Evolutionary conservation across 1,140 invertebrate genomes (phyloP), one percentile per base, ranked within the genome.

Genomic region (Steinernema khuongi): DNA sequence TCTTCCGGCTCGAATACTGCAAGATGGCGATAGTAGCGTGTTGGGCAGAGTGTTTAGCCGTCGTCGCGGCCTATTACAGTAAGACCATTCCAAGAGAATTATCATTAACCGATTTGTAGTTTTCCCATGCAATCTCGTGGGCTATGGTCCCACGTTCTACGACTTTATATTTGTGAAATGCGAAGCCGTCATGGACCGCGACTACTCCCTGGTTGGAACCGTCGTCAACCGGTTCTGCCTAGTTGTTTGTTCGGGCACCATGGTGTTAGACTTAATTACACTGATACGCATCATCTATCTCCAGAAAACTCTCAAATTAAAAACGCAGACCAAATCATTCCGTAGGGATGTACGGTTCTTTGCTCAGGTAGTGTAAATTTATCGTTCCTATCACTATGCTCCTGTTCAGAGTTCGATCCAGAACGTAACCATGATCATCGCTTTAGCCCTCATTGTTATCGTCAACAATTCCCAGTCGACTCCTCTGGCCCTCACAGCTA

Each of bases 91-190:
- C n/a, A n/a, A n/a, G n/a, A n/a, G 7, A 26, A 14, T 17, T 60
- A 4, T 60, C 26, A 60, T 60, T 22, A 17, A 41, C 36, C 14
- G 50, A 60, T 14, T 14, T 60, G 14, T 22, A 60, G 50, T 60
- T 26, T 60, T 60, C 26, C 50, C 50, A 7, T 60, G 50, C 22
- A 60, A 60, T 22, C 50, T 60, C 7, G 50, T 60, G 14, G 50
- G 50, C 50, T 60, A 60, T 22, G 50, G 50, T 60, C 50, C 50
- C 4, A 60, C 50, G 4, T 60, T 14, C 22, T 60, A 60, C 50
- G 50, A 60, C 19, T 60, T 60, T 22, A 60, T 60, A n/a, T 60
- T 60, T 22, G 50, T 60, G 7, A 60, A 60, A 60, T 60, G 50
- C 50, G 50, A 60, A 17, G 11, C 7, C 4, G 22, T 7, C 50